These are phyloP conservation scores for Tinea trinotella DNA, from an alignment of 2,888 invertebrate genomes.

Conservation along the genomic window DNA sequence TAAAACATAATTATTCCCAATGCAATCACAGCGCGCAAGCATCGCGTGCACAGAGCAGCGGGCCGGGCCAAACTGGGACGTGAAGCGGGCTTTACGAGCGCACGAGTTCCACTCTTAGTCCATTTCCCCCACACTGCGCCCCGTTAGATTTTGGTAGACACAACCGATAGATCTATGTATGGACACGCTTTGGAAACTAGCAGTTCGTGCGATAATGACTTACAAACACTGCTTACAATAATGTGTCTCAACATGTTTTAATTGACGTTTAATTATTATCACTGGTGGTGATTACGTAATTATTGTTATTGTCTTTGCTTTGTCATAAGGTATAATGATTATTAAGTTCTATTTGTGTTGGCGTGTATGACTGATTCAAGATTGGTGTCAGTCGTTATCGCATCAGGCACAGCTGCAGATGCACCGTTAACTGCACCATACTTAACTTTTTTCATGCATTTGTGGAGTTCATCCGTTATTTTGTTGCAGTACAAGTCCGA, in stretches of 20 bases:
- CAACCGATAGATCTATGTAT: slow-evolving; percentile 1
- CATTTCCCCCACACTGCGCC: slow-evolving; percentile 70
- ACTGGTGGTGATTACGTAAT: slow-evolving; percentile 6
- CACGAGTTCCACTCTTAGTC: slow-evolving; percentile 52
- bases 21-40: slow-evolving; percentile 25
- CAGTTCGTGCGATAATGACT: background rate
- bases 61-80: slow-evolving; percentile 68
- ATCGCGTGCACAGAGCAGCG: slow-evolving; percentile 64
- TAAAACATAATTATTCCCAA: slow-evolving; percentile 14
- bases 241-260: background rate
- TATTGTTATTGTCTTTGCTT: background rate
- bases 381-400: slow-evolving; percentile 14
- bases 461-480: slow-evolving; percentile 30
- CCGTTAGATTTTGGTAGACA: slow-evolving; percentile 50
- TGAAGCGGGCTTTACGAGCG: slow-evolving; percentile 54
- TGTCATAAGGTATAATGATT: background rate
- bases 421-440: slow-evolving; percentile 38
- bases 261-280: slow-evolving; percentile 9
- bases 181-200: background rate
- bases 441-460: slow-evolving; percentile 49
- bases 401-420: slow-evolving; percentile 23
- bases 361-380: background rate
- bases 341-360: background rate
- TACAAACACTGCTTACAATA: slow-evolving; percentile 3
- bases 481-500: background rate